Percentiles rank a stretch among this genome's conserved stretches.
Evolutionary conservation across 2,888 invertebrate species (phyloP).

Genomic region (Dicroscelio sp.): DNA sequence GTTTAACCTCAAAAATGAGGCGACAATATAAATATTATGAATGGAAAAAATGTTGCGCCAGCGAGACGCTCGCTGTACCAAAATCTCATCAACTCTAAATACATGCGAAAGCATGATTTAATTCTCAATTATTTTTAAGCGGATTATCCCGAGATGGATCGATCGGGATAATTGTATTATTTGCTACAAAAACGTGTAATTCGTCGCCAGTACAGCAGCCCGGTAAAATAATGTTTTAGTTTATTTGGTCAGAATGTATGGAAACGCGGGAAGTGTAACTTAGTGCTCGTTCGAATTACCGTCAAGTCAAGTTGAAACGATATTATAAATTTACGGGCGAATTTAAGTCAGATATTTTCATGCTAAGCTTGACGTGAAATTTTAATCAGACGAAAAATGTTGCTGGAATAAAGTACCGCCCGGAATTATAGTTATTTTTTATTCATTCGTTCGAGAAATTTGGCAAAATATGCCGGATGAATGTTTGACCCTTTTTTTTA

Average conservation of each 20-base stretch:
- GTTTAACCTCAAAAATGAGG: no score
- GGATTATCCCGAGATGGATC: constrained; percentile 20
- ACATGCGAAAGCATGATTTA: neutral
- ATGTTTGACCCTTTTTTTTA: no score
- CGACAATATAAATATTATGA: no score
- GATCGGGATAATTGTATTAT: constrained; percentile 38
- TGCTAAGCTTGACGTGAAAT: constrained; percentile 11
- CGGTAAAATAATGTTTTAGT: constrained; percentile 7
- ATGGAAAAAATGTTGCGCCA: no score
- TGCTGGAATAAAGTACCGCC: neutral
- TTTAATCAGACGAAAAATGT: constrained; percentile 10
- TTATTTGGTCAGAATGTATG: constrained; percentile 1
- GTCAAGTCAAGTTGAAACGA: neutral
- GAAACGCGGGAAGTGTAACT: neutral
- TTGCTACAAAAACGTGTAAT: constrained; percentile 27
- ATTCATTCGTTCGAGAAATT: no score
- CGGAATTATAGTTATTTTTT: no score
- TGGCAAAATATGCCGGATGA: no score
- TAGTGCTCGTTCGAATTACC: neutral
- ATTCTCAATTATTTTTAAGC: constrained; percentile 35
- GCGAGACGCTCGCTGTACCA: no score
- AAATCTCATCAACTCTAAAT: neutral
- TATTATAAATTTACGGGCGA: neutral
- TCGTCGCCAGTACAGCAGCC: neutral
- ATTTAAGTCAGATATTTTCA: constrained; percentile 10